Base-by-base conservation (phyloP, 1,140 invertebrate species). In the Epicauta chinensis region DNA sequence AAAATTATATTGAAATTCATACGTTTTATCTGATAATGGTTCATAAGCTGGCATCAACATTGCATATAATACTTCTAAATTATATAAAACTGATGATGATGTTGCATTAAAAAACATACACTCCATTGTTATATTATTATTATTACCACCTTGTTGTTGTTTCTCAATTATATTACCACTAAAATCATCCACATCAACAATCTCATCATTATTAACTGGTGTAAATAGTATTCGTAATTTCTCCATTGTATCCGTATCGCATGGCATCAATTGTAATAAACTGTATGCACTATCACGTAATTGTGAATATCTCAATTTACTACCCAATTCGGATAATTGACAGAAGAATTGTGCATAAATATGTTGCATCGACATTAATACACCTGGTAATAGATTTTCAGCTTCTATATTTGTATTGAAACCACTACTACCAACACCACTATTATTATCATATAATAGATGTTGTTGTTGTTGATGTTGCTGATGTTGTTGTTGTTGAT, bases 11-110 rank as follows among this genome's bases (percentile, higher is more conserved):
- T 96, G 92, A 73, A 95, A 90, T 66, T 88, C 85, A 63, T 87
- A 83, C 23, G 90, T 83, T 59, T 86, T 84, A 32, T 95, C 90
- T 0, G 87, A 81, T 55, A 86, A 75, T 2, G 87, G 84, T 61
- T 93, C 90, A 16, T 84, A 70, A 7, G 93, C 90, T 11, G 94
- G 94, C 84, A 98, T 93, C 31, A 98, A 73, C 63, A 97, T 76
- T 39, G 90, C 85, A 69, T 97, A 95, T 39, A 93, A 72, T 37
- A 95, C 91, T 81, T 94, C 72, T 53, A 78, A 70, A 54, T 75
- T 74, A 41, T 68, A 71, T 23, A 67, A 53, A 0, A 71, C 86
- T 72, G 88, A 80, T 38, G 87, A 86, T 16, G 89, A 81, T 44
- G 86, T 81, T 12, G 80, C 72, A 61, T 77, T 80, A 68, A 90